These are phyloP conservation scores for Celastrina argiolus DNA, from an alignment of 2,888 invertebrate species.

Conservation along the genomic window DNA sequence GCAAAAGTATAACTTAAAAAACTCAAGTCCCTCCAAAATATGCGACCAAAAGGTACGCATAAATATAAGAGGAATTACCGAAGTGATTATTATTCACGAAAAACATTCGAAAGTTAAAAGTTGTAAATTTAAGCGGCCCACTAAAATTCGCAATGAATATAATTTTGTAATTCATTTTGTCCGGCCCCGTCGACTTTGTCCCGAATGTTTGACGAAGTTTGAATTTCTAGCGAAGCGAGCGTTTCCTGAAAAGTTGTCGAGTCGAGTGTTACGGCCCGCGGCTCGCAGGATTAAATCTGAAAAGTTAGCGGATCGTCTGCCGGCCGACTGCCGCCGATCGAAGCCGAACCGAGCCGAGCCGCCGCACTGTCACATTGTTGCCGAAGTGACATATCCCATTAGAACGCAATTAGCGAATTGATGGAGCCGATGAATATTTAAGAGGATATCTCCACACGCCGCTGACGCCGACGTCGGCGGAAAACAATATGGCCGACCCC, in stretches of 20 bases:
- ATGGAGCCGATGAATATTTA: constrained; percentile 28
- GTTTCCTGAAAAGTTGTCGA: not conserved
- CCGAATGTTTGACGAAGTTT: not conserved
- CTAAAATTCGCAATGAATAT: not conserved
- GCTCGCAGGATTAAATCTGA: not conserved
- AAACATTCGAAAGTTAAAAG: not conserved
- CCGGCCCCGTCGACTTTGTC: not conserved
- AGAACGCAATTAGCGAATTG: constrained; percentile 3
- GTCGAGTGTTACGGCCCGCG: too few species aligned
- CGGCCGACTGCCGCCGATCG: not conserved
- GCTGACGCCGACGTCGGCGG: not conserved
- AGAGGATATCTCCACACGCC: constrained; percentile 23
- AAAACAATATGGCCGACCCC: not conserved
- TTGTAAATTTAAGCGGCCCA: not conserved
- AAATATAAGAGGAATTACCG: not conserved
- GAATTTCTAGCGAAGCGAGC: not conserved
- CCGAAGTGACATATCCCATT: constrained; percentile 8
- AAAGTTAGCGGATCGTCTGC: not conserved
- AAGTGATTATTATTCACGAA: constrained; percentile 1
- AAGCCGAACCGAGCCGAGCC: not conserved
- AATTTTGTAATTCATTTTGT: not conserved
- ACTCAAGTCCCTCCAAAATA: not conserved
- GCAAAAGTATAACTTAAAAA: too few species aligned
- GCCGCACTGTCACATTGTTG: constrained; percentile 21
- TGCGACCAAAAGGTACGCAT: not conserved